Percentiles rank a stretch among this genome's conserved stretches.
phyloP scores from a whole-genome alignment of 2,797 vertebrate genomes.

The Hybognathus amarus region DNA sequence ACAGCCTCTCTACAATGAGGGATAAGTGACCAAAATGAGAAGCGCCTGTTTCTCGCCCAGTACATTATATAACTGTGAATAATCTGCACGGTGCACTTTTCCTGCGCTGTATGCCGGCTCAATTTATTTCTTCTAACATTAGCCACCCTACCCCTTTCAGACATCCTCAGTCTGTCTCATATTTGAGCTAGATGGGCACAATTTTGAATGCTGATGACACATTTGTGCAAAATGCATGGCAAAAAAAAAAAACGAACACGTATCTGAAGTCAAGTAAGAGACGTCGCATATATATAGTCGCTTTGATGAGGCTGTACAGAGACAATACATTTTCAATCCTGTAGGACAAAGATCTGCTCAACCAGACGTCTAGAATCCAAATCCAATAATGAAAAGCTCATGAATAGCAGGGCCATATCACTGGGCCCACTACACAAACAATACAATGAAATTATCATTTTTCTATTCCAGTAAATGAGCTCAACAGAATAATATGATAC shows the following conservation, averaged over 20 bases:
- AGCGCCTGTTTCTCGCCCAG: constrained; percentile 80
- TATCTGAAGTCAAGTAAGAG: constrained; percentile 19
- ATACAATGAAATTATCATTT: constrained; percentile 54
- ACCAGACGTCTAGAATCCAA: constrained; percentile 51
- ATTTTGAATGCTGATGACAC: constrained; percentile 59
- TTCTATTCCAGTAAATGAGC: constrained; percentile 58
- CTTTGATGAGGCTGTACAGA: constrained; percentile 39
- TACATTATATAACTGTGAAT: constrained; percentile 85
- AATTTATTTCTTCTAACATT: constrained; percentile 81
- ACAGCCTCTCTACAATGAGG: constrained; percentile 85
- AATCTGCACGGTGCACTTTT: constrained; percentile 80
- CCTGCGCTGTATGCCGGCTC: constrained; percentile 76
- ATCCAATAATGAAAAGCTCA: constrained; percentile 55
- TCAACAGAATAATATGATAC: constrained; percentile 60
- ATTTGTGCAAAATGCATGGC: constrained; percentile 47
- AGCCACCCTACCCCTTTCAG: constrained; percentile 70
- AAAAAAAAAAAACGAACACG: constrained; percentile 45
- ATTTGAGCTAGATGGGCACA: constrained; percentile 71
- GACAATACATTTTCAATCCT: constrained; percentile 50
- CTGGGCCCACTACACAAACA: constrained; percentile 56
- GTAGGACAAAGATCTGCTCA: constrained; percentile 49
- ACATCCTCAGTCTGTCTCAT: constrained; percentile 64
- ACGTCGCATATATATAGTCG: neutral
- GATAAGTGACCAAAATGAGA: constrained; percentile 87
- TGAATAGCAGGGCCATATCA: constrained; percentile 42